Evolutionary conservation across 2,113 vertebrate species (phyloP).

Genomic region (Narcine bancroftii): DNA sequence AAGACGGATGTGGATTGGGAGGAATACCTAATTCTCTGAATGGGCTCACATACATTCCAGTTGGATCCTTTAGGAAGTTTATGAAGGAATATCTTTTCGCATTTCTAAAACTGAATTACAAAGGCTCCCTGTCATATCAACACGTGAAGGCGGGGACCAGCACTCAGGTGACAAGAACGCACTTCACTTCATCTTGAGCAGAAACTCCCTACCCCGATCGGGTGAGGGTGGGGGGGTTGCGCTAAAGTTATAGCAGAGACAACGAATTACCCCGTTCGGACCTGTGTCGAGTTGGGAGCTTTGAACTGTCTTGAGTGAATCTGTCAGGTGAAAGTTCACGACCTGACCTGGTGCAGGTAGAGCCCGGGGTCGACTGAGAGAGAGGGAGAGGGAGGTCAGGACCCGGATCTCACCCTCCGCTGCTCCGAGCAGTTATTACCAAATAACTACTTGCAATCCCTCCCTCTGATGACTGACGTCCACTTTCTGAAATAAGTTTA

Average conservation of each 20-base stretch:
- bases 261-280: neutral
- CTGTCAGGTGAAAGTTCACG: slow-evolving; percentile 26
- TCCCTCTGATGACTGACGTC: neutral
- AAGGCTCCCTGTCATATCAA: neutral
- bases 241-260: neutral
- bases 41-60: neutral
- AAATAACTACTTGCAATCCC: neutral
- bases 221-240: too few species aligned
- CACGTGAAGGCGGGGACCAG: neutral
- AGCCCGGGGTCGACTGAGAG: neutral
- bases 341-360: slow-evolving; percentile 1
- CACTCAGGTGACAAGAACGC: neutral
- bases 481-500: neutral
- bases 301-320: slow-evolving; percentile 4
- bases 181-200: too few species aligned
- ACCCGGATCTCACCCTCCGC: neutral
- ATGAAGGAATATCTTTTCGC: neutral
- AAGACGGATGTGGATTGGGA: neutral
- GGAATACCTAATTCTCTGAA: neutral
- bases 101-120: neutral
- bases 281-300: neutral
- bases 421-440: neutral
- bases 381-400: slow-evolving; percentile 1
- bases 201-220: neutral
- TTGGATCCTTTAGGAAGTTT: neutral